phyloP scores from a whole-genome alignment of 2,113 vertebrate species.

The Leptobrachium leishanense region DNA sequence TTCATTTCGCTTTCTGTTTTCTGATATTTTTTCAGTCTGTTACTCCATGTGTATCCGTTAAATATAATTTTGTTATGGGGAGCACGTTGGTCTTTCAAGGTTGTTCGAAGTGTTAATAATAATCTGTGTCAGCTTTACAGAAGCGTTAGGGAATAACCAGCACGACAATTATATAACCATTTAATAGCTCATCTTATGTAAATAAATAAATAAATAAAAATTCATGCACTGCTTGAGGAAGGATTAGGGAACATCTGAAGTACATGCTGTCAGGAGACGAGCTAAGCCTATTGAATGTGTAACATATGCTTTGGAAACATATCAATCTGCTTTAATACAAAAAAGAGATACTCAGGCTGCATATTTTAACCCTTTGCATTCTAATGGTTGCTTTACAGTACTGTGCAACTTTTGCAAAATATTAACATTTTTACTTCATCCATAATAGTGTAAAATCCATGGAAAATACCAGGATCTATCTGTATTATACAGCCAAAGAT shows the following conservation, averaged over 20 bases:
- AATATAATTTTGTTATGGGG: not conserved
- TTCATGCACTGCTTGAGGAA: constrained; percentile 35
- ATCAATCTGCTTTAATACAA: not conserved
- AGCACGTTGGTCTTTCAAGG: not conserved
- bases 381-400: not conserved
- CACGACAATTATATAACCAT: constrained; percentile 27
- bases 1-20: not conserved
- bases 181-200: constrained; percentile 25
- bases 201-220: constrained; percentile 12
- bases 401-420: no score
- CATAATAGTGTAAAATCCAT: no score
- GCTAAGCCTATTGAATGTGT: constrained; percentile 38
- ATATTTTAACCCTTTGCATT: not conserved
- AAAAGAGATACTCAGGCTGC: not conserved
- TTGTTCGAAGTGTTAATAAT: constrained; percentile 26
- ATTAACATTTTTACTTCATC: no score
- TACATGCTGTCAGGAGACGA: constrained; percentile 18
- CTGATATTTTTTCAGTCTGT: no score
- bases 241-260: constrained; percentile 31
- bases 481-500: no score
- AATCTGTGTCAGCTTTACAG: constrained; percentile 7
- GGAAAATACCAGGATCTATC: no score
- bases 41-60: no score
- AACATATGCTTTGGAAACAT: constrained; percentile 3
- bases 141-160: not conserved